Percentiles rank a stretch among this genome's conserved stretches.
Evolutionary conservation across 30 jellyfish, hydroid and myxozoan species (phyloP).

Genomic region (Cassiopea xamachana): DNA sequence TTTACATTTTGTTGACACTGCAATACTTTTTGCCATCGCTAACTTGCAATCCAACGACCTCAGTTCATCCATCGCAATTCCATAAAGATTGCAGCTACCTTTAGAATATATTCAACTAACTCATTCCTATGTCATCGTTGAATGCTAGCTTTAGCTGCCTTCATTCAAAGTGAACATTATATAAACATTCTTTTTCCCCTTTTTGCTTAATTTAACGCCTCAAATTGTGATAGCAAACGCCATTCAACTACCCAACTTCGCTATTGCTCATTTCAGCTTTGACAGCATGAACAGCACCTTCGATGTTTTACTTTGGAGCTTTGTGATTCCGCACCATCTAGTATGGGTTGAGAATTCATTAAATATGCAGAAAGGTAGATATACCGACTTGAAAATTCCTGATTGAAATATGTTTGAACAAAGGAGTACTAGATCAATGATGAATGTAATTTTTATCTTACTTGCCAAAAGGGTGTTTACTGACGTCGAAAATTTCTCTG

Average conservation of each 20-base stretch:
- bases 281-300: slow-evolving; percentile 62
- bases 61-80: slow-evolving; percentile 41
- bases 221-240: slow-evolving; percentile 18
- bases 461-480: too few species aligned
- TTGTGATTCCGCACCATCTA: slow-evolving; percentile 53
- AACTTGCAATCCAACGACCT: slow-evolving; percentile 35
- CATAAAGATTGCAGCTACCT: slow-evolving; percentile 54
- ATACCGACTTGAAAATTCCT: not conserved
- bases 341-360: not conserved
- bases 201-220: not conserved
- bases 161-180: slow-evolving; percentile 21
- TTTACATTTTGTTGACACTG: too few species aligned
- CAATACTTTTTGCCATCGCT: slow-evolving; percentile 6
- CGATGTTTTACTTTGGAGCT: slow-evolving; percentile 36
- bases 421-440: too few species aligned
- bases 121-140: slow-evolving; percentile 4
- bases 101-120: slow-evolving; percentile 23
- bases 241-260: slow-evolving; percentile 12
- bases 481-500: too few species aligned
- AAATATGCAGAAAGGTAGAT: not conserved
- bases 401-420: not conserved
- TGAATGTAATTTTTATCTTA: too few species aligned
- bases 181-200: slow-evolving; percentile 24
- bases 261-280: slow-evolving; percentile 39
- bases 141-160: not conserved